Percentiles rank a stretch among this genome's conserved stretches.
phyloP scores from a whole-genome alignment of 2,113 vertebrate species.

The Vanacampus margaritifer region DNA sequence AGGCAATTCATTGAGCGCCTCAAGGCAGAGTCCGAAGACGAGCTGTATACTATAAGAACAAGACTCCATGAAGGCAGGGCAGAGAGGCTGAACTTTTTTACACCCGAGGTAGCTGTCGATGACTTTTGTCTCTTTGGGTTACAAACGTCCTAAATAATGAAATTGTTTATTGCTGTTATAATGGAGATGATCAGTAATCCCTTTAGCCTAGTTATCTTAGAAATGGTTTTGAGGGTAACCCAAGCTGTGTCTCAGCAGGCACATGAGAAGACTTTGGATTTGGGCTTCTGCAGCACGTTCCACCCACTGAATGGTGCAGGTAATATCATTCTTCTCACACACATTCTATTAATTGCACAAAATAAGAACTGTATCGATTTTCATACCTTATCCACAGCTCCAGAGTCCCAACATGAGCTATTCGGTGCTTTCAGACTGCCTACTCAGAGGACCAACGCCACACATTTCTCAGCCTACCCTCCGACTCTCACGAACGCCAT shows the following conservation, averaged over 20 bases:
- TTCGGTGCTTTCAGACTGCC: slow-evolving; percentile 73
- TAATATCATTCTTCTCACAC: slow-evolving; percentile 5
- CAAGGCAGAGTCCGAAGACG: neutral
- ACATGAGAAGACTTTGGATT: slow-evolving; percentile 76
- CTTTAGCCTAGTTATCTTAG: neutral
- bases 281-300: slow-evolving; percentile 69
- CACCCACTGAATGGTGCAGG: slow-evolving; percentile 45
- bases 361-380: neutral
- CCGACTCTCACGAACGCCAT: slow-evolving; percentile 22
- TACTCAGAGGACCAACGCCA: slow-evolving; percentile 25
- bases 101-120: neutral
- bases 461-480: slow-evolving; percentile 27
- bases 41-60: neutral
- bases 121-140: neutral
- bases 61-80: neutral
- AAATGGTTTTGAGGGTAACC: neutral
- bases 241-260: slow-evolving; percentile 36
- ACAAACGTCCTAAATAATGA: neutral
- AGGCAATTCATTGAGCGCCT: neutral
- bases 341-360: neutral
- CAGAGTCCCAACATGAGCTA: slow-evolving; percentile 79
- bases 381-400: neutral
- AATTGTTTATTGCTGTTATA: neutral
- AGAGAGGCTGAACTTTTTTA: neutral
- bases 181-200: neutral